These are phyloP conservation scores for Gasterosteus nipponicus DNA, from an alignment of 2,113 vertebrate species.

Conservation along the genomic window DNA sequence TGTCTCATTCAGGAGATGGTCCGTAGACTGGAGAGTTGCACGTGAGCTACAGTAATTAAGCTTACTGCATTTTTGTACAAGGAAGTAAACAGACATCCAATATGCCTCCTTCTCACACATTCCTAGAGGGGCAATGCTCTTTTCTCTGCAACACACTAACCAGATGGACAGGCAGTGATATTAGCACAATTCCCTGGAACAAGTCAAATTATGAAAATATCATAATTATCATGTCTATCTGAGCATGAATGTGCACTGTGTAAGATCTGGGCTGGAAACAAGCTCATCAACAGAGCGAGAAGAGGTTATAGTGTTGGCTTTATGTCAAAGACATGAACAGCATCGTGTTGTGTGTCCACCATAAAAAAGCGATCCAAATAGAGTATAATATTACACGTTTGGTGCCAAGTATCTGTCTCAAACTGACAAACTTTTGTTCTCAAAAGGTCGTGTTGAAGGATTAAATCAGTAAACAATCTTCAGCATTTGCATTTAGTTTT, in stretches of 20 bases:
- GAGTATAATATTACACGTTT: background rate
- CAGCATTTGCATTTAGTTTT: background rate
- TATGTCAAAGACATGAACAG: background rate
- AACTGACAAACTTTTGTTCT: background rate
- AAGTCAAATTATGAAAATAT: background rate
- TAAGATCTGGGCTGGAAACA: background rate
- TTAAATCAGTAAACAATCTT: background rate
- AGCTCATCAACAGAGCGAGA: background rate
- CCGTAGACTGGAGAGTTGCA: conserved; percentile 4
- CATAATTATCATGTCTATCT: background rate
- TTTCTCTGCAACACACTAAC: background rate
- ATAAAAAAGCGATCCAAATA: background rate
- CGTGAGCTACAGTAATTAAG: conserved; percentile 7
- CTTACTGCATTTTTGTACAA: conserved; percentile 4
- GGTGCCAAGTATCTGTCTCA: background rate
- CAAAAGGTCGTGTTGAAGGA: background rate
- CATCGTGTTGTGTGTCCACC: background rate
- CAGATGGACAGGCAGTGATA: conserved; percentile 1
- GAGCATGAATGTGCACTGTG: background rate
- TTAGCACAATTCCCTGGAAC: background rate
- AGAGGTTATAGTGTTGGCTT: background rate
- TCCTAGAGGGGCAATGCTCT: background rate
- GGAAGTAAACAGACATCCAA: background rate
- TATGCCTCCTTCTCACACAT: background rate
- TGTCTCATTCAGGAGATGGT: background rate